Evolutionary conservation across 2,797 vertebrate genomes (phyloP), one percentile per base, ranked within the genome.

Genomic region (Scomberomorus guttatus): DNA sequence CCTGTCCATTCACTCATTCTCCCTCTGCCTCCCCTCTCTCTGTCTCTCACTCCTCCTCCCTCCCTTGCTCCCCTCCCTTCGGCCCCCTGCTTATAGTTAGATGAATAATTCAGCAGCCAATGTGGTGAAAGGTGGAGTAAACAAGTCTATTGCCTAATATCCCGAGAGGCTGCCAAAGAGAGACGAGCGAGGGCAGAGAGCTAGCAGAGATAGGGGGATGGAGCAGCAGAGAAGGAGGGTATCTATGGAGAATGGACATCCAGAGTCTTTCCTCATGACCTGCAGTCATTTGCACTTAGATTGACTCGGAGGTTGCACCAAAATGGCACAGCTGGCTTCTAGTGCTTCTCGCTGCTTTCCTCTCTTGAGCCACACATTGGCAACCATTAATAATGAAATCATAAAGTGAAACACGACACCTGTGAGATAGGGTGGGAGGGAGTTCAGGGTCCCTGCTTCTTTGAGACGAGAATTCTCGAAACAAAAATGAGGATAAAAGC

Each of bases 61-160:
- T 79, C 83, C 80, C 74, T 60, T 69, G 64, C 79, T 57, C 84
- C 87, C 84, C 82, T 87, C 81, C 83, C 79, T 81, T 77, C 84
- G 76, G 84, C 91, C 87, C 87, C 89, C 90, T 92, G 90, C 94
- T 95, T 94, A 95, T 94, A 95, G 93, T 86, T 91, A 87, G 81
- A 96, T 96, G 95, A 96, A 96, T 96, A 95, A 96, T 96, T 96
- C 95, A 96, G 92, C 85, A 95, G 93, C 92, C 93, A 91, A 94
- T 95, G 94, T 95, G 94, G 95, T 94, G 94, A 96, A 96, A 96
- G 95, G 95, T 95, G 95, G 95, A 95, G 95, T 96, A 96, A 96
- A 95, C 95, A 96, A 95, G 95, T 95, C 95, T 95, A 95, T 95
- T 95, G 94, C 92, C 93, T 95, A 95, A 96, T 95, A 95, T 95